These are phyloP conservation scores for Patagioenas fasciata DNA, from an alignment of 2,113 vertebrate genomes.

Conservation along the genomic window DNA sequence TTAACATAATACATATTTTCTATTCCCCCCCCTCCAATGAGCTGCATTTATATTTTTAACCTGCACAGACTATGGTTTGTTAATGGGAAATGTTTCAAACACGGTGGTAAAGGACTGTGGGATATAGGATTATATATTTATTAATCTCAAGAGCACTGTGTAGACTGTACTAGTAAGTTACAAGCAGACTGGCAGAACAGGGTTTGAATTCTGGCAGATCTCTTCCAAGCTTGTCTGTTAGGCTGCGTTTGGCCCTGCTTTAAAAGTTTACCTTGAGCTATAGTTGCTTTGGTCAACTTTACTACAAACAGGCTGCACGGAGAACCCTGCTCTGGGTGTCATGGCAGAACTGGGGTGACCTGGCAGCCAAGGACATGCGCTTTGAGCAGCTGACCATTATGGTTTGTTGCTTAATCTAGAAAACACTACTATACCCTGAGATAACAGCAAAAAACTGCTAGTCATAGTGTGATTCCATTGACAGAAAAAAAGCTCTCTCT, in stretches of 20 bases:
- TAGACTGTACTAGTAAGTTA: conserved; percentile 23
- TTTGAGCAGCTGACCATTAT: background rate
- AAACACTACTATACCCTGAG: background rate
- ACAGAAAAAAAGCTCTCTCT: background rate
- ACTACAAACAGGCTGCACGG: background rate
- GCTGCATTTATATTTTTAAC: conserved; percentile 47
- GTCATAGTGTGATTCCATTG: fast-evolving
- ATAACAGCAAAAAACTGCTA: background rate
- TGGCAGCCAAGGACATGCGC: background rate
- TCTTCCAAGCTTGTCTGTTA: background rate
- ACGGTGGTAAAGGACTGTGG: conserved; percentile 30
- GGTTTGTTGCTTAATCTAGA: background rate
- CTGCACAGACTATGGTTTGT: background rate
- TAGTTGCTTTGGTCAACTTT: background rate
- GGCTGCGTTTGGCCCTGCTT: background rate
- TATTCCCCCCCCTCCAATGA: background rate
- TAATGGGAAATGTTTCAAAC: conserved; percentile 50
- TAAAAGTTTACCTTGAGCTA: background rate
- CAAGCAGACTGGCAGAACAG: conserved; percentile 21
- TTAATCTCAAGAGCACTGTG: conserved; percentile 52
- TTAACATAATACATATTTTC: conserved; percentile 47
- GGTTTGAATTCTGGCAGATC: conserved; percentile 14
- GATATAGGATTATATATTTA: conserved; percentile 53
- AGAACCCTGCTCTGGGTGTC: background rate
- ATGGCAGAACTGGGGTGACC: background rate